Evolutionary conservation across 2,888 invertebrate species (phyloP).

Genomic region (Pseudococcus jackbeardsleyi): DNA sequence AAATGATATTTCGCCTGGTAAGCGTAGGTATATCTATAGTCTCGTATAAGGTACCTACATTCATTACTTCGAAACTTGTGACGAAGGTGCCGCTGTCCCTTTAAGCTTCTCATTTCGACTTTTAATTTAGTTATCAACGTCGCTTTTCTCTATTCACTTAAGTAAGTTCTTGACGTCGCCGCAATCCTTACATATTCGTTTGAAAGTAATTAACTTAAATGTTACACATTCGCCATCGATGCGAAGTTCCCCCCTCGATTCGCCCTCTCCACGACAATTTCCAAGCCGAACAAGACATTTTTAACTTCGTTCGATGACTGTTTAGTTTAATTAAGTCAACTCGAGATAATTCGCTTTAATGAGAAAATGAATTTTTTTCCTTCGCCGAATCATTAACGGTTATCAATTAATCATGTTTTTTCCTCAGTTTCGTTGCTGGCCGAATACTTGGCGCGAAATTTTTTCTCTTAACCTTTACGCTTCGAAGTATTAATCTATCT

Average conservation of each 20-base stretch:
- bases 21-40: too few species aligned
- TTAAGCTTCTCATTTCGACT: slow-evolving; percentile 32
- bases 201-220: slow-evolving; percentile 5
- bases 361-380: not conserved
- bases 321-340: slow-evolving; percentile 7
- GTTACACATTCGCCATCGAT: not conserved
- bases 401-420: slow-evolving; percentile 8
- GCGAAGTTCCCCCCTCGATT: not conserved
- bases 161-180: slow-evolving; percentile 1
- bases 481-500: not conserved
- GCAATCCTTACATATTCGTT: slow-evolving; percentile 3
- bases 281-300: not conserved
- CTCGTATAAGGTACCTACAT: not conserved
- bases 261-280: not conserved
- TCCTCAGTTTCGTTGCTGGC: not conserved
- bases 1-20: not conserved
- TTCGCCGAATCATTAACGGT: not conserved
- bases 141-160: slow-evolving; percentile 28
- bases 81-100: slow-evolving; percentile 15
- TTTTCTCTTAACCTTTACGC: slow-evolving; percentile 1
- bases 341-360: not conserved
- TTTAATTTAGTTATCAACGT: slow-evolving; percentile 22
- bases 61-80: slow-evolving; percentile 1
- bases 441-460: not conserved
- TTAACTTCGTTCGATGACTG: not conserved